Evolutionary conservation across 2,888 invertebrate species (phyloP).

Genomic region (Leptinotarsa juncta): DNA sequence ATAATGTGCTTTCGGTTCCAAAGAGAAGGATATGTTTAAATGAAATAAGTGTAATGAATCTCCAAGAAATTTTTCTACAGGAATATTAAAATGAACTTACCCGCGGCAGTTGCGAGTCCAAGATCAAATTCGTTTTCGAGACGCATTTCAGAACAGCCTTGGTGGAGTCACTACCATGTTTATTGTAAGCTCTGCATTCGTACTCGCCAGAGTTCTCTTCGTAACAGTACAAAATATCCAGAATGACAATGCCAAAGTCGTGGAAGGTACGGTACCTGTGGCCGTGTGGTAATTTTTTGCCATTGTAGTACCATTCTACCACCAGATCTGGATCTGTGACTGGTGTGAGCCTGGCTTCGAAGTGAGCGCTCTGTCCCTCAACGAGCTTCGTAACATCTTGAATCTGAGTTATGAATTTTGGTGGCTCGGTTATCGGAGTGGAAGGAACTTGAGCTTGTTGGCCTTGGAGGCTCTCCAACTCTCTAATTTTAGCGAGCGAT

Average conservation of each 20-base stretch:
- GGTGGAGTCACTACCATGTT: slow-evolving; percentile 88
- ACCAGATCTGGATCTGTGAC: slow-evolving; percentile 93
- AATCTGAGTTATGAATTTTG: slow-evolving; percentile 91
- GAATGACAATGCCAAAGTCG: slow-evolving; percentile 95
- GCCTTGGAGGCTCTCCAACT: slow-evolving; percentile 81
- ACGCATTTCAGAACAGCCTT: slow-evolving; percentile 87
- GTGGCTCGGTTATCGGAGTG: slow-evolving; percentile 81
- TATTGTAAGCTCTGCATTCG: slow-evolving; percentile 93
- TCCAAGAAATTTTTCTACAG: too few relatives aligned
- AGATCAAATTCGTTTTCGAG: slow-evolving; percentile 88
- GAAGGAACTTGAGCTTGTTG: slow-evolving; percentile 74
- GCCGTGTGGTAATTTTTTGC: slow-evolving; percentile 91
- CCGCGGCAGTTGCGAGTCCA: slow-evolving; percentile 93
- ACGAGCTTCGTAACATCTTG: slow-evolving; percentile 85
- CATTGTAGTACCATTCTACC: slow-evolving; percentile 96
- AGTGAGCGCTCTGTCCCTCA: slow-evolving; percentile 95
- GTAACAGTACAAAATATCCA: slow-evolving; percentile 95
- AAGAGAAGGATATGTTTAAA: too few relatives aligned
- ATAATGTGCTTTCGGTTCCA: too few relatives aligned
- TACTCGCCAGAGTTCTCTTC: slow-evolving; percentile 96
- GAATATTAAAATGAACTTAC: slow-evolving; percentile 66
- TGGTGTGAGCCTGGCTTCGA: slow-evolving; percentile 92
- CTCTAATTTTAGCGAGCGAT: slow-evolving; percentile 87
- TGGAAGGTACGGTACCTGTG: slow-evolving; percentile 98
- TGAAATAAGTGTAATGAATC: too few relatives aligned